phyloP scores from a whole-genome alignment of 2,113 vertebrate genomes.

The Percopsis transmontana region DNA sequence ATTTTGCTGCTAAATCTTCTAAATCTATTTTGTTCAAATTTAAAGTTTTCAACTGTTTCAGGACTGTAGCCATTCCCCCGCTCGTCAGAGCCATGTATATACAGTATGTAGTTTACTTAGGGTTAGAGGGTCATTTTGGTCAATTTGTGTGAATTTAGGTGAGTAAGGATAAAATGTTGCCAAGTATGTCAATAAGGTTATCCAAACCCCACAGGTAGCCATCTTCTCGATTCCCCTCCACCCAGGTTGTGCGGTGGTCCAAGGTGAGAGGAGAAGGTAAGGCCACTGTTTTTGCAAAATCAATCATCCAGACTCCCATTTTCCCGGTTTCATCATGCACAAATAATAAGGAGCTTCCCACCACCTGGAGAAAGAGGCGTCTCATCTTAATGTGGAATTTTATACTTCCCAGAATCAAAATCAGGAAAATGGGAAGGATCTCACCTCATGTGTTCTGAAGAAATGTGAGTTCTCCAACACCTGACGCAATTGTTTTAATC shows the following conservation, averaged over 20 bases:
- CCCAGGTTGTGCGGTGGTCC: constrained; percentile 84
- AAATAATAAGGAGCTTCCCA: constrained; percentile 88
- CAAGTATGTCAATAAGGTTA: constrained; percentile 81
- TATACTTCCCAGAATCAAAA: not conserved
- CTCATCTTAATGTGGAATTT: not conserved
- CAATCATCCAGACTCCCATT: constrained; percentile 90
- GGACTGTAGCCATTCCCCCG: not conserved
- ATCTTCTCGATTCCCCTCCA: constrained; percentile 85
- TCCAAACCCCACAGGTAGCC: constrained; percentile 89
- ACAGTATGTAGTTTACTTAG: too few relatives aligned
- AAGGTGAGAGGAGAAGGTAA: constrained; percentile 74
- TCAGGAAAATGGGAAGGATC: not conserved
- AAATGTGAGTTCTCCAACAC: constrained; percentile 82
- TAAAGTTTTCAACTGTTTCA: not conserved
- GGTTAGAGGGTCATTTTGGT: not conserved
- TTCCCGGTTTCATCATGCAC: constrained; percentile 80
- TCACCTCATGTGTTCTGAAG: constrained; percentile 85
- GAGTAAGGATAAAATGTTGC: constrained; percentile 61
- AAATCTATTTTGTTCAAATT: too few relatives aligned
- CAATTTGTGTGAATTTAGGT: constrained; percentile 26
- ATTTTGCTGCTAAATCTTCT: too few relatives aligned
- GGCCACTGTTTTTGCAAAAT: constrained; percentile 85
- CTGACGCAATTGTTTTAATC: constrained; percentile 76
- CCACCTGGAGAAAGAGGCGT: constrained; percentile 72
- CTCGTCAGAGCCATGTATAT: too few relatives aligned